Evolutionary conservation across 2,797 vertebrate genomes (phyloP).

Genomic region (Bradypodion pumilum): DNA sequence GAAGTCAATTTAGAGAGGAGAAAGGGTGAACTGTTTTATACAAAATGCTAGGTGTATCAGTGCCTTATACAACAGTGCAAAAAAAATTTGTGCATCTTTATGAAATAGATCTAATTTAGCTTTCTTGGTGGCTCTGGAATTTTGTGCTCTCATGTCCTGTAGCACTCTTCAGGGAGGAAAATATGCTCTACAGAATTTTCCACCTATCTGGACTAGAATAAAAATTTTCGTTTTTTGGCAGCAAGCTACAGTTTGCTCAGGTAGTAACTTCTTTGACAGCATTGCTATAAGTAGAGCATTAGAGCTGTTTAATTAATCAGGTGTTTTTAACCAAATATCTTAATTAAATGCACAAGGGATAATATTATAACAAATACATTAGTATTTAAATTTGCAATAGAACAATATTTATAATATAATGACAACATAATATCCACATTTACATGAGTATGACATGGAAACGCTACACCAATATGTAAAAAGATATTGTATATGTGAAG

Average conservation of each 20-base stretch:
- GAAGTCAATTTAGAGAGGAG: neutral
- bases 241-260: too few relatives aligned
- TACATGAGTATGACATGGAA: neutral
- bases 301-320: neutral
- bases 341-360: neutral
- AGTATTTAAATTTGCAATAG: neutral
- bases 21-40: neutral
- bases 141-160: too few relatives aligned
- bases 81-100: neutral
- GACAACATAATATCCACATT: too few relatives aligned
- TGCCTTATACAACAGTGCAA: neutral
- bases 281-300: neutral
- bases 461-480: neutral
- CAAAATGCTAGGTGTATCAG: neutral
- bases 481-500: neutral
- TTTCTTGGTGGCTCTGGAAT: too few relatives aligned
- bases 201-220: too few relatives aligned
- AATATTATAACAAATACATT: neutral
- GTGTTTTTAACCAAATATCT: neutral
- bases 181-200: too few relatives aligned
- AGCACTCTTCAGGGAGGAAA: too few relatives aligned
- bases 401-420: neutral
- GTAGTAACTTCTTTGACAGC: too few relatives aligned
- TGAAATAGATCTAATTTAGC: too few relatives aligned
- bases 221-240: too few relatives aligned